A percentile compares a stretch with the other conserved stretches of the same genome.
Evolutionary conservation across 2,797 vertebrate genomes (phyloP).

Genomic region (Phrynocephalus vlangalii): DNA sequence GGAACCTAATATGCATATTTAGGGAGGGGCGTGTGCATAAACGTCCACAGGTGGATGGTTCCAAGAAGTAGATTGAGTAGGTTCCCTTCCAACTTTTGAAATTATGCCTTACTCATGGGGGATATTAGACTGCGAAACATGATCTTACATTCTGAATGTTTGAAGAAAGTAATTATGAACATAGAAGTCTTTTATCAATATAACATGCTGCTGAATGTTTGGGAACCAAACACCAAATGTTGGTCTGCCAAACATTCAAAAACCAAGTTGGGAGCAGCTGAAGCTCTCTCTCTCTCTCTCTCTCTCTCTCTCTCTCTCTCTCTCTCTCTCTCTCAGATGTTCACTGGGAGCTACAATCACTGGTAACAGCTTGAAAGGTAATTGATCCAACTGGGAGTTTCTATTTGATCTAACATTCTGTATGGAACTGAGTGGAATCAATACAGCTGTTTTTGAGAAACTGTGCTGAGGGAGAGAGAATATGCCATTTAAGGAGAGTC

Average conservation of each 20-base stretch:
- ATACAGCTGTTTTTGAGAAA: slow-evolving; percentile 2
- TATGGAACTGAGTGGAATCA: too few relatives aligned
- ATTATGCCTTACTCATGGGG: background rate
- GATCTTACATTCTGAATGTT: slow-evolving; percentile 18
- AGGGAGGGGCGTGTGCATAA: background rate
- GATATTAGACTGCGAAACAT: background rate
- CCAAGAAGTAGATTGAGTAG: background rate
- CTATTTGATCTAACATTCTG: too few relatives aligned
- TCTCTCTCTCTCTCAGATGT: background rate
- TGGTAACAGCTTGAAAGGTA: slow-evolving; percentile 29
- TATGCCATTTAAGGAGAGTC: slow-evolving; percentile 16
- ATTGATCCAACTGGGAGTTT: background rate
- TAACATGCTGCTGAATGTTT: background rate
- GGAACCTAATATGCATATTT: background rate
- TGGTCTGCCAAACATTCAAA: background rate
- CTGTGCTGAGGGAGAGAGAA: background rate
- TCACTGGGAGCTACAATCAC: slow-evolving; percentile 14
- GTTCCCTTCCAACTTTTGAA: background rate
- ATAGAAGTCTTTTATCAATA: background rate
- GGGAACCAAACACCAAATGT: background rate
- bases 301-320: background rate
- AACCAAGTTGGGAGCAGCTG: slow-evolving; percentile 10
- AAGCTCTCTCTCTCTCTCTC: background rate
- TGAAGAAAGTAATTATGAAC: background rate
- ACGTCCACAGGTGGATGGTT: background rate